Percentiles rank a stretch among this genome's conserved stretches.
Conservation (phyloP, 2,113 vertebrate species). For the Microtus richardsoni region DNA sequence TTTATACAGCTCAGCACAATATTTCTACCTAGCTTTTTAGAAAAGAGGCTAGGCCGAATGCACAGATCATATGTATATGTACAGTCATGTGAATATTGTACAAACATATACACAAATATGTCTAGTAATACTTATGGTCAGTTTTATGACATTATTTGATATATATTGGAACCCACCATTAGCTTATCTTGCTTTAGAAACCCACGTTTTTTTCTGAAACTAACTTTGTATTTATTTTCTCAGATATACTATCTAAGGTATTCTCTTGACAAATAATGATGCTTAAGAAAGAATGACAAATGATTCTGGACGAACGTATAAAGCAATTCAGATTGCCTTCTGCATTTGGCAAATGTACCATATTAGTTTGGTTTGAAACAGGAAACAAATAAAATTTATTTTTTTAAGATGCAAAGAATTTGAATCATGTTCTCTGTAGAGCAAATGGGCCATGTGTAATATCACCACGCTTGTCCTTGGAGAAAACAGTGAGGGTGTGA, state of each 20-base stretch:
- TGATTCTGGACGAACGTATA: background rate
- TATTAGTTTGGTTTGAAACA: background rate
- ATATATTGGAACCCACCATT: background rate
- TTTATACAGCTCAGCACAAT: slow-evolving; percentile 41
- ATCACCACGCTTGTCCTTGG: background rate
- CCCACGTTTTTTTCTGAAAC: background rate
- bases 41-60: slow-evolving; percentile 45
- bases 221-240: slow-evolving; percentile 28
- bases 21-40: slow-evolving; percentile 14
- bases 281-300: background rate
- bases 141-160: background rate
- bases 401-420: background rate
- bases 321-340: background rate
- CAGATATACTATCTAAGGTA: slow-evolving; percentile 35
- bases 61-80: background rate
- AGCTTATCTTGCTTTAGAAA: background rate
- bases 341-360: background rate
- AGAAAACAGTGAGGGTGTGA: slow-evolving; percentile 26
- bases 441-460: background rate
- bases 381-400: background rate
- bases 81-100: background rate
- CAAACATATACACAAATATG: background rate
- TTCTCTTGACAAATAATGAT: background rate
- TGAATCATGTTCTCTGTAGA: background rate
- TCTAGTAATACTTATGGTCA: background rate